Base-by-base conservation (phyloP, 1,140 invertebrate species). In the Drosophila ananassae region DNA sequence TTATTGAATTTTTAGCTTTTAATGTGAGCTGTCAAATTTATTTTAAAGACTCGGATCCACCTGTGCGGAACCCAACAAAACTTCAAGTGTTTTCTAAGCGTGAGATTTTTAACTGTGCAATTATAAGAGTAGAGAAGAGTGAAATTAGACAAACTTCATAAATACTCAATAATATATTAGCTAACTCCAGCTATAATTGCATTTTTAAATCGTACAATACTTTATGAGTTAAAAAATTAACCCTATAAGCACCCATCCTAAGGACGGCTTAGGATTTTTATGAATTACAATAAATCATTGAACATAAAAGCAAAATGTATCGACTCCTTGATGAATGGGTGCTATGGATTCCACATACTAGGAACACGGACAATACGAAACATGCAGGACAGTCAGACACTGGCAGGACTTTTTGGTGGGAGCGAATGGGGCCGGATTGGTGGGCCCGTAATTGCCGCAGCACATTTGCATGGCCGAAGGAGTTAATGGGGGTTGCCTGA, bases 401-500 rank as follows among this genome's bases (percentile, higher is more conserved):
- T 67, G 60, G 22, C 46, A 59, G 62, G 63, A 59, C 58, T 68
- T 78, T 48, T 57, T 41, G 69, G 47, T 53, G 52, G 54, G 52
- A 75, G 51, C 22, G 1, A 39, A 54, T 66, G 69, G 57, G 30
- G 52, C 37, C 51, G 60, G 46, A 25, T 62, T 50, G 66, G 41
- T 54, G 56, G 56, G 51, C 58, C 63, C 28, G 82, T 85, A 89
- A 87, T 87, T 87, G 83, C 84, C 79, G 84, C 79, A 74, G 76
- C 63, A 57, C 84, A 89, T 89, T 89, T 89, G 83, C 83, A 89
- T 89, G 83, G 79, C 76, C 56, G 73, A 89, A 89, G 84, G 83
- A 89, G 83, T 79, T 89, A 82, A 89, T 87, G 82, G 82, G 69
- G 83, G 78, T 87, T 87, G 84, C 79, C 84, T 77, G 79, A 89